These are phyloP conservation scores for Leptinotarsa haldemani DNA, from an alignment of 2,888 invertebrate genomes.

Conservation along the genomic window DNA sequence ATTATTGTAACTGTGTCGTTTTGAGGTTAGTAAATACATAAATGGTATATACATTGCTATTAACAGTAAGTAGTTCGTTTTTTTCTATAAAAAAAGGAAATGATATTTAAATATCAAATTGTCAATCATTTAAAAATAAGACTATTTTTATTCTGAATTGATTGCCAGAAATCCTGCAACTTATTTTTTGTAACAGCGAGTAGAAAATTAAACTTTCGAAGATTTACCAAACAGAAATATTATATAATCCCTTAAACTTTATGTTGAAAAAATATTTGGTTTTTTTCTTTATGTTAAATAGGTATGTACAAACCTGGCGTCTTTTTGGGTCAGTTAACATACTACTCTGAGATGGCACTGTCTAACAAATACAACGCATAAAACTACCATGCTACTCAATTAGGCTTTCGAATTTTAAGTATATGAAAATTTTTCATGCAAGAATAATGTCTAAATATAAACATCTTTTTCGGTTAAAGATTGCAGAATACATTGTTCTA, in stretches of 20 bases:
- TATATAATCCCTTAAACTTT: not conserved
- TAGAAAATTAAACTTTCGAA: not conserved
- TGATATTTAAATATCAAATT: too few species aligned
- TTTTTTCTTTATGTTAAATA: not conserved
- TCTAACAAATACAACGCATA: conserved; percentile 64
- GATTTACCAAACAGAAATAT: not conserved
- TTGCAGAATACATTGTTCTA: conserved; percentile 47
- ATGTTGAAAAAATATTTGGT: not conserved
- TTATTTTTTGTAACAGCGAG: not conserved
- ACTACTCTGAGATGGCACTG: conserved; percentile 65
- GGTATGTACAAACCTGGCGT: conserved; percentile 52
- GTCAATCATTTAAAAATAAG: too few species aligned
- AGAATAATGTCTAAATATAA: conserved; percentile 34
- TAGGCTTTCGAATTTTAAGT: conserved; percentile 57
- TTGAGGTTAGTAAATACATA: too few species aligned
- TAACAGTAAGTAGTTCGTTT: too few species aligned
- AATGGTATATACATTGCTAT: too few species aligned
- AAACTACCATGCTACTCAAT: conserved; percentile 65
- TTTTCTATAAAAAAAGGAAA: too few species aligned
- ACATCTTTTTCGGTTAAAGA: conserved; percentile 34
- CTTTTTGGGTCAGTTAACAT: conserved; percentile 67
- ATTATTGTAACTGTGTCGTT: too few species aligned
- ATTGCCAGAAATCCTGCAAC: not conserved
- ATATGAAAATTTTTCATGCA: conserved; percentile 46
- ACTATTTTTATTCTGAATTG: not conserved